Base-by-base conservation (phyloP, 2,797 vertebrate species). In the Sebastes steindachneri region DNA sequence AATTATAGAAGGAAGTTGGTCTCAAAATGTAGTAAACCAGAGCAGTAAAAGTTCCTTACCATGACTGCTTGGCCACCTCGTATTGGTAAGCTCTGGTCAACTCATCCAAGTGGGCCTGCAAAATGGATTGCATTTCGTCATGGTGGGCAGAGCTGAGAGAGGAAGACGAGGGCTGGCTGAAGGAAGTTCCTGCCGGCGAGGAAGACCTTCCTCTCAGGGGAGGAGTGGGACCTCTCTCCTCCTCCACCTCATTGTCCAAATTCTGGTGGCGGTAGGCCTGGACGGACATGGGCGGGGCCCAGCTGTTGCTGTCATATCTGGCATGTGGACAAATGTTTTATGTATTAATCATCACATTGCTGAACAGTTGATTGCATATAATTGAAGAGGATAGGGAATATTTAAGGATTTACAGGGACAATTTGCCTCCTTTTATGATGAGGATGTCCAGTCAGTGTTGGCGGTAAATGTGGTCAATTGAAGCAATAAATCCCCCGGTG, bases 51-150 rank as follows among this genome's bases (percentile, higher is more conserved):
- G 12, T 31, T 28, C 28, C 89, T 96, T 94, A 98, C 98, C 98
- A 99, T 79, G 97, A 88, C 92, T 98, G 98, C 84, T 98, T 98
- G 86, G 97, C 96, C 93, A 98, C 97, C 74, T 98, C 97, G 57
- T 98, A 97, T 76, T 99, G 97, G 93, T 99, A 99, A 73, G 97
- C 98, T 80, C 97, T 95, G 37, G 97, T 99, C 85, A 99, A 90
- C 89, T 99, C 98, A 58, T 99, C 98, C 68, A 99, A 94, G 84
- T 98, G 98, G 75, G 97, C 97, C 62, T 98, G 98, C 73, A 99
- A 92, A 94, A 98, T 98, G 66, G 97, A 97, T 48, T 99, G 97
- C 96, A 98, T 97, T 85, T 99, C 98, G 33, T 99, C 98, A n/a
- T 97, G 95, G 70, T 98, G 97, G 72, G 97, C 96, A n/a, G 98